phyloP scores from a whole-genome alignment of 2,797 vertebrate genomes.

The Hoplostethus atlanticus region DNA sequence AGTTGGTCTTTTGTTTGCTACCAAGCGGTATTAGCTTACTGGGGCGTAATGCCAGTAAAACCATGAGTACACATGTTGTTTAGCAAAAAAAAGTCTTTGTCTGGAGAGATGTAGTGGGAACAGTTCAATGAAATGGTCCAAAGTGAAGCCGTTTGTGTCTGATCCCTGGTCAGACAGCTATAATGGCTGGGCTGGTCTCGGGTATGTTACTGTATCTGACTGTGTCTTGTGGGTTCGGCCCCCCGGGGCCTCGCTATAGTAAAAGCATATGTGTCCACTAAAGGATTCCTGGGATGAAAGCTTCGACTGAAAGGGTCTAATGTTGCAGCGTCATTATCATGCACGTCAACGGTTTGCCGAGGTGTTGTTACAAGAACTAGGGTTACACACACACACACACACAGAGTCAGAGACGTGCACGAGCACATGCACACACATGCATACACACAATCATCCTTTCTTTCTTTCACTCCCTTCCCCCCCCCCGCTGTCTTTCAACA shows the following conservation, averaged over 20 bases:
- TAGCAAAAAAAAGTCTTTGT: background rate
- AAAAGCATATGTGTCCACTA: conserved; percentile 75
- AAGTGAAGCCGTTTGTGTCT: conserved; percentile 45
- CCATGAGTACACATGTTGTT: background rate
- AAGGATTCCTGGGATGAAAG: conserved; percentile 71
- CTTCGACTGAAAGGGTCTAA: conserved; percentile 42
- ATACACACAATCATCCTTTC: conserved; percentile 7
- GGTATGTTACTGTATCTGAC: conserved; percentile 69
- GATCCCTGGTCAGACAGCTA: conserved; percentile 57
- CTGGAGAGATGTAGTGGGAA: conserved; percentile 28
- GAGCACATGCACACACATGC: background rate
- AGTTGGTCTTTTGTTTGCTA: background rate
- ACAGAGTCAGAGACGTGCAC: conserved; percentile 1
- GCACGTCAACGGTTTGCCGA: conserved; percentile 55
- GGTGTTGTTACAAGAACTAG: conserved; percentile 71
- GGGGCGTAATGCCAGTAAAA: background rate
- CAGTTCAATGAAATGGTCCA: conserved; percentile 38
- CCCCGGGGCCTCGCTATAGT: conserved; percentile 58
- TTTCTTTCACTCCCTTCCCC: conserved; percentile 7
- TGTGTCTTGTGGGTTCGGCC: conserved; percentile 42
- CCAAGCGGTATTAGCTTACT: background rate
- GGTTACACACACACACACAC: conserved; percentile 43
- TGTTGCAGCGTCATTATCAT: conserved; percentile 63
- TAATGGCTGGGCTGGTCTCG: conserved; percentile 53
- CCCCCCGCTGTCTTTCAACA: conserved; percentile 16